Conservation (phyloP, 2,888 invertebrate genomes). For the Charanyca ferruginea region DNA sequence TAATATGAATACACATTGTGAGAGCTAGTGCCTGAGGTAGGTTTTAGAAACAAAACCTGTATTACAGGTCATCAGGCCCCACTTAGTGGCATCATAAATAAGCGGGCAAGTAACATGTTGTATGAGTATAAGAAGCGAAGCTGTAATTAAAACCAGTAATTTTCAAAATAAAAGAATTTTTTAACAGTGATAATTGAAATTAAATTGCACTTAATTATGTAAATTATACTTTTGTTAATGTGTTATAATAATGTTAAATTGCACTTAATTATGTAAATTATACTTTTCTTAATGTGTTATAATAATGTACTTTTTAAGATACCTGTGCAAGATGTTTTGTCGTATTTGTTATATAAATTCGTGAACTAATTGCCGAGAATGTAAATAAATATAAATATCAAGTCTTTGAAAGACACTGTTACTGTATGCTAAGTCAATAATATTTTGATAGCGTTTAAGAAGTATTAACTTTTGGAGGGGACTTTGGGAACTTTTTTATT, state of each 20-base stretch:
- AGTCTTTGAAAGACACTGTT: slow-evolving; percentile 25
- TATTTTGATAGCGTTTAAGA: slow-evolving; percentile 56
- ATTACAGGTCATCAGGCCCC: too few relatives aligned
- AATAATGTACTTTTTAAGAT: neutral
- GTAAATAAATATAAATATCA: slow-evolving; percentile 48
- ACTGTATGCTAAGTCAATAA: slow-evolving; percentile 44
- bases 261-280: slow-evolving; percentile 6
- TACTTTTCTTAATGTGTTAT: neutral
- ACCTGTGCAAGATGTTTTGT: neutral
- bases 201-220: slow-evolving; percentile 5
- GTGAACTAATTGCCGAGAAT: slow-evolving; percentile 3
- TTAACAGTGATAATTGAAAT: slow-evolving; percentile 12
- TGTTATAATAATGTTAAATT: neutral
- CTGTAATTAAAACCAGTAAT: slow-evolving; percentile 9
- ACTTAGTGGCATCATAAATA: too few relatives aligned
- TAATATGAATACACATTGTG: too few relatives aligned
- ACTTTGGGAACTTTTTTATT: too few relatives aligned
- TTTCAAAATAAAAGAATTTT: slow-evolving; percentile 14
- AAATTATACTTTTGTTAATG: slow-evolving; percentile 1
- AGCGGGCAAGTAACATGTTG: too few relatives aligned
- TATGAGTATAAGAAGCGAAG: too few relatives aligned
- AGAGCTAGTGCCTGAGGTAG: too few relatives aligned
- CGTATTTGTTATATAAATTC: neutral
- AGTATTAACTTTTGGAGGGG: slow-evolving; percentile 55
- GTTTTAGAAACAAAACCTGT: too few relatives aligned